A percentile compares a stretch with the other conserved stretches of the same genome.
These are phyloP conservation scores for Rhinatrema bivittatum DNA, from an alignment of 2,797 vertebrate species.

Conservation along the genomic window DNA sequence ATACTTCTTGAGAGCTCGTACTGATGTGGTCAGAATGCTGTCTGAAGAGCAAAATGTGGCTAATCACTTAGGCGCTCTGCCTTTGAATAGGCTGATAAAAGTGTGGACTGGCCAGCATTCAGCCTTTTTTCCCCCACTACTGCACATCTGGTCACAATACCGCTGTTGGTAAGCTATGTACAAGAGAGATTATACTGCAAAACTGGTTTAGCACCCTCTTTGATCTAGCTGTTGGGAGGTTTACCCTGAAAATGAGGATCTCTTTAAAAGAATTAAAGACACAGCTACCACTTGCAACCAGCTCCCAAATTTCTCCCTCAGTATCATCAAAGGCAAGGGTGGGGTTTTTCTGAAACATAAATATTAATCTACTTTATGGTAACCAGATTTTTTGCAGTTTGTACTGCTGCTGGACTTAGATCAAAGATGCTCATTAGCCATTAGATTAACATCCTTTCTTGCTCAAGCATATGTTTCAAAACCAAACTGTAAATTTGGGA, in stretches of 20 bases:
- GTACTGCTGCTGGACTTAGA: too few relatives aligned
- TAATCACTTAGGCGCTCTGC: conserved; percentile 10
- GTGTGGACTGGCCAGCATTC: not conserved
- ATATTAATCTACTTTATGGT: too few relatives aligned
- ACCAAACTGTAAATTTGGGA: too few relatives aligned
- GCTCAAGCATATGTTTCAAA: too few relatives aligned
- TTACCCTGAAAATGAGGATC: not conserved
- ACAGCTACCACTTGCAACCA: conserved; percentile 7
- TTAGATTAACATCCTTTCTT: too few relatives aligned
- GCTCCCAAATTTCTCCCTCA: conserved; percentile 3
- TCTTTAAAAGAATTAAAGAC: conserved; percentile 7
- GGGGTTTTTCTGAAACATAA: too few relatives aligned
- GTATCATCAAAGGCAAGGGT: not conserved
- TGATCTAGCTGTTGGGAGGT: conserved; percentile 1
- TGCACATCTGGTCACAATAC: not conserved
- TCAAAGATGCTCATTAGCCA: too few relatives aligned
- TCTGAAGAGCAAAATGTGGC: conserved; percentile 8
- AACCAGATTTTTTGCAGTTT: too few relatives aligned
- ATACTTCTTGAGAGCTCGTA: conserved; percentile 28
- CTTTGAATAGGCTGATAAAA: not conserved
- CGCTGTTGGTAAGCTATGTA: not conserved
- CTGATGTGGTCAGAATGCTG: conserved; percentile 21
- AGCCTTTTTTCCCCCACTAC: not conserved
- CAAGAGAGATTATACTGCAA: not conserved
- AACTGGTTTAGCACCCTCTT: conserved; percentile 1